Base-by-base conservation (phyloP, 2,113 vertebrate species). In the Heloderma charlesbogerti region DNA sequence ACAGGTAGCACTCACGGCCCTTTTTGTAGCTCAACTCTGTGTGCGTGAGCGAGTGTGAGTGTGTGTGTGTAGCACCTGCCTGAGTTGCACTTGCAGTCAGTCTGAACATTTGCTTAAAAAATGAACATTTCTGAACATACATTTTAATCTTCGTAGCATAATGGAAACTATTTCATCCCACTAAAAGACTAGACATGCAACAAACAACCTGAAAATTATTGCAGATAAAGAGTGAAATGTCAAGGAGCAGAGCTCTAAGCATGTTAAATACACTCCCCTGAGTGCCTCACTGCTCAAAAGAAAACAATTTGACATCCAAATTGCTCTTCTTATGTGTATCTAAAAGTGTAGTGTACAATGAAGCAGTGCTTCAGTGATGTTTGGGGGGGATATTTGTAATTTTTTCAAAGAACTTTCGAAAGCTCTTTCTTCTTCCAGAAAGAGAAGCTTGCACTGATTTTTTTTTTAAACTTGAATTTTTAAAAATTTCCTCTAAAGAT, bases 231-330 rank as follows among this genome's bases (percentile, higher is more conserved):
- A 89, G 37, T 34, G 15, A 83, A 89, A 60, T 89, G 88, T 74
- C 80, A 83, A 60, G 37, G 54, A 84, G 54, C 51, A 75, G 37
- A 84, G 71, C 48, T n/a, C 57, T 48, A n/a, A 84, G 51, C 69
- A 63, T 31, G 12, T 60, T 74, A 89, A 89, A 84, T 27, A 37
- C 25, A 77, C 13, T 48, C 72, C 57, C 81, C 40, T 66, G 16
- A 60, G 31, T 60, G 51, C 4, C 88, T 78, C 63, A 6, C 37
- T 27, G 4, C 54, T 48, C 71, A 63, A 84, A 18, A 86, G 48
- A 85, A 89, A 90, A 77, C 93, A 87, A 80, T 63, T 29, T 25
- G 66, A 78, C 67, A 40, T n/a, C 74, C 67, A 82, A 94, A 93
- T 29, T 84, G 92, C 31, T 57, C 78, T 13, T 12, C 0, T 34